A percentile compares a stretch with the other conserved stretches of the same genome.
Evolutionary conservation across 2,113 vertebrate genomes (phyloP).

Genomic region (Coptodon rendalli): DNA sequence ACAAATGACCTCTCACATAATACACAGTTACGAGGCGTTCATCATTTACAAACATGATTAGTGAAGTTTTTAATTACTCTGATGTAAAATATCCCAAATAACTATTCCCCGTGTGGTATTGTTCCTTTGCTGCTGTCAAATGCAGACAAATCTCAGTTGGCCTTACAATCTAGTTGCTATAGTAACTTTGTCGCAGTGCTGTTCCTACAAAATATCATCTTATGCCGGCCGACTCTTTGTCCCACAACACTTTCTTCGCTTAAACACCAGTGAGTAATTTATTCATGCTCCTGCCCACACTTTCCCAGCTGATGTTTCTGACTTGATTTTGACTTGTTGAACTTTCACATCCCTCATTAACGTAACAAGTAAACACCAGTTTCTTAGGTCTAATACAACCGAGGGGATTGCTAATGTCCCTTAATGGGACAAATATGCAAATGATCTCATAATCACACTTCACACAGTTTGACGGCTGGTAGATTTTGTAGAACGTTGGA

Average conservation of each 20-base stretch:
- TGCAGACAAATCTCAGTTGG: background rate
- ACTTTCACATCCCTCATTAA: conserved; percentile 22
- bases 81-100: background rate
- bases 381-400: background rate
- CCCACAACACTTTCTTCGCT: background rate
- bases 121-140: background rate
- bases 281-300: background rate
- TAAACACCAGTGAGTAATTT: background rate
- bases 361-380: conserved; percentile 19
- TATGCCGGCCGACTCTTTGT: background rate
- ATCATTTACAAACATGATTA: background rate
- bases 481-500: conserved; percentile 15
- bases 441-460: conserved; percentile 39
- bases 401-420: conserved; percentile 31
- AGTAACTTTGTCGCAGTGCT: background rate
- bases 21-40: background rate
- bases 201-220: background rate
- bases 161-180: background rate
- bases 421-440: conserved; percentile 46
- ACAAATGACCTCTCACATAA: background rate
- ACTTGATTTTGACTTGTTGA: conserved; percentile 16
- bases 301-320: background rate
- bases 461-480: conserved; percentile 31
- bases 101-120: background rate
- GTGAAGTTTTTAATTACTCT: background rate